Evolutionary conservation across 1,140 invertebrate species (phyloP), one percentile per base, ranked within the genome.

Genomic region (Drosophila tropicalis): DNA sequence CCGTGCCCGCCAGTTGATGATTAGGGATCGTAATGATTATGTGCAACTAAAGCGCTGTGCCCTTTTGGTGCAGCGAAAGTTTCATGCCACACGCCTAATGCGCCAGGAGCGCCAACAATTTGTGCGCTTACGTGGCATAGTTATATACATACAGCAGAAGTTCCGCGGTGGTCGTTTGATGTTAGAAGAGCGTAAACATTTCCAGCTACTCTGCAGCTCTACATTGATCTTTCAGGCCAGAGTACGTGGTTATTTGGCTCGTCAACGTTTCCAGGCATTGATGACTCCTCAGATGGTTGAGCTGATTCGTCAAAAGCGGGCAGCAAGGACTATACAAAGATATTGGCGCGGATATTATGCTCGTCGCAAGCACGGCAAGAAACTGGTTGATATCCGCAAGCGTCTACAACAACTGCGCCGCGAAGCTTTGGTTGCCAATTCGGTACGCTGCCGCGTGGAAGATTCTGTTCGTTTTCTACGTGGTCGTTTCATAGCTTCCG

Each of bases 281-380:
- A 81, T 93, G 70, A 90, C 92, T 17, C 91, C 92, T 5, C 93
- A 93, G 81, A 82, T 92, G 44, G 91, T 89, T 62, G 91, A 94
- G 67, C 80, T 92, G 41, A 81, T 93, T 69, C 91, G 90, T 56
- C 76, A 81, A 2, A 87, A 93, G 55, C 93, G 90, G 67, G 94
- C 95, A 1, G 95, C 94, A 25, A 92, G 91, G 0, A 93, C 93
- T 72, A 96, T 96, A 70, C 95, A 96, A 92, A 93, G 94, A 13
- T 72, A 93, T n/a, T 96, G 95, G 94, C 94, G 94, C 62, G 95
- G 95, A 1, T 94, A 95, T 78, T 84, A 66, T 13, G 90, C 93
- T 13, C 93, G 95, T 9, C 76, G 72, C 4, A 78, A 77, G 10
- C 76, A 76, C 0, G 76, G 79, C 51, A 65, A 75, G 13, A 73